Evolutionary conservation across 1,140 invertebrate species (phyloP), one percentile per base, ranked within the genome.

Genomic region (Pantala flavescens): DNA sequence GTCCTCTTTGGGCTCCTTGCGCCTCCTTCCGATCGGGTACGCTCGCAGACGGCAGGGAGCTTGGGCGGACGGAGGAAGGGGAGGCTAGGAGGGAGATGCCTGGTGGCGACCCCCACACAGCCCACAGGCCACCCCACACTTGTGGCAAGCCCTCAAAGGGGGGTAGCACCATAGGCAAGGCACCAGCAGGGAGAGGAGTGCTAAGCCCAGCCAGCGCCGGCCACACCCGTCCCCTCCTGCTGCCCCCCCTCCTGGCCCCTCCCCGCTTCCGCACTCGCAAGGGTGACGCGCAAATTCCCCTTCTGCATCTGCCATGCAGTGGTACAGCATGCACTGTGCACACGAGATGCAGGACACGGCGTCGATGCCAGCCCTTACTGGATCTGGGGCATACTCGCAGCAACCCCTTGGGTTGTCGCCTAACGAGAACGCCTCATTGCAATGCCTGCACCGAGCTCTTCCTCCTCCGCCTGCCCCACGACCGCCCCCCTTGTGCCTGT

Each of bases 141-240:
- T 87, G 83, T 97, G 95, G 79, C 92, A 91, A 76, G 91, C 90
- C 77, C 89, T 88, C 23, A 96, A 86, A 55, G 93, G 95, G 78
- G 92, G 88, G 85, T 97, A 97, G 83, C 94, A 94, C 88, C 94
- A 97, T 75, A 98, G 87, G 84, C 96, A 97, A 75, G 95, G 96
- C 79, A 97, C 90, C 78, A 97, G 84, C 74, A 97, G 82, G 55
- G 93, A 95, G 55, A 97, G 87, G 74, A 97, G 84, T 19, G 92
- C 89, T 78, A 97, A 83, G 75, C 93, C 92, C 75, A 94, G 82
- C 95, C 96, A 98, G 72, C 86, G 84, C 76, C 86, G 80, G 43
- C 85, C 83, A 79, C 87, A 89, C 78, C 86, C 85, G 79, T 85
- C 81, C 76, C 85, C 82, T 81, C 83, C 80, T 71, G 71, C 76